Evolutionary conservation across 1,140 invertebrate species (phyloP), one percentile per base, ranked within the genome.

Genomic region (Chelonus insularis): DNA sequence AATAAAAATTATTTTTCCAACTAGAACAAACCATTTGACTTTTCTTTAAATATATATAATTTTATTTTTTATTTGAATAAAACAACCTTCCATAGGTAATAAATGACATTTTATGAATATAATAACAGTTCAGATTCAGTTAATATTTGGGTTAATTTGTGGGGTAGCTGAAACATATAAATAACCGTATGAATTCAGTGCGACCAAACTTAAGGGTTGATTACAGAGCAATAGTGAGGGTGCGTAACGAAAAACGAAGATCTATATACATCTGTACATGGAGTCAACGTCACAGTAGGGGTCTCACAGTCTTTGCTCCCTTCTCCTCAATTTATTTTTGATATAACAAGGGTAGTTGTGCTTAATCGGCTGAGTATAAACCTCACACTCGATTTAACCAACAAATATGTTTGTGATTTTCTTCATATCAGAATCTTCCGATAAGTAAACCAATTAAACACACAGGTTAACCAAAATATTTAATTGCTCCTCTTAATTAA

Each of bases 171-270:
- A 41, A 51, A 58, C 52, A 59, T 71, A 72, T 74, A 74, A 76
- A 75, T 76, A 72, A 75, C 67, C 66, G 71, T 70, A 73, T 61
- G 61, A 66, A 64, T 63, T 72, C 48, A 65, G 67, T 69, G 71
- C 72, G 68, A 72, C 66, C 71, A 67, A 71, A 68, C 36, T 62
- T 60, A 57, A 58, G 62, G 65, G 68, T 67, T 63, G 43, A 63
- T 58, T 48, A 55, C 57, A 37, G 48, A 9, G 7, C 7, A 1
- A 11, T 6, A 32, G 25, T 18, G 21, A 51, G 48, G 48, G 45
- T 48, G 45, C n/a, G 21, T 37, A 37, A 37, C 2, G 8, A 48
- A 2, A 48, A 2, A 23, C 4, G 12, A 7, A 16, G 5, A 51
- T 51, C 6, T 14, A 9, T 36, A 18, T 32, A 36, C n/a, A 54